Conservation (phyloP, 2,113 vertebrate genomes). For the Empidonax alnorum region DNA sequence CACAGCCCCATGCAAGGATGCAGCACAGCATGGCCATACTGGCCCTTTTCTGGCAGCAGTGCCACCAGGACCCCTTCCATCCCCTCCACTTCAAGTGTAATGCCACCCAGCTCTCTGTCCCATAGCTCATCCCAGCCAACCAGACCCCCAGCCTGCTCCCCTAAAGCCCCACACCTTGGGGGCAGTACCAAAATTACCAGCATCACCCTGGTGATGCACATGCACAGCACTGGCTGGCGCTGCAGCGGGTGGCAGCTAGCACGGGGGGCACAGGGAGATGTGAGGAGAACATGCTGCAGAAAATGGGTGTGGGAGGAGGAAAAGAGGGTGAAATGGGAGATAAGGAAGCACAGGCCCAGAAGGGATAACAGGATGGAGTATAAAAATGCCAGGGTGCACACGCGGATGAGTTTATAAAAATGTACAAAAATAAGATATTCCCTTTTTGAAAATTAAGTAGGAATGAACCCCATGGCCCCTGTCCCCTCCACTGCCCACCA, state of each 20-base stretch:
- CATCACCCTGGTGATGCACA: too few species aligned
- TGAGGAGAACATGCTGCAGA: neutral
- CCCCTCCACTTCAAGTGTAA: neutral
- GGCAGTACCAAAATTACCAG: neutral
- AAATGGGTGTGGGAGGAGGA: neutral
- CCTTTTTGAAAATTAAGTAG: constrained; percentile 48
- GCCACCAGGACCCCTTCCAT: neutral
- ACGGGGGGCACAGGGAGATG: neutral
- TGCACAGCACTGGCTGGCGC: fast-evolving
- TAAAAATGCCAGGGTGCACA: constrained; percentile 51
- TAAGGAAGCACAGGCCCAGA: neutral
- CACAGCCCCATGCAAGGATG: neutral
- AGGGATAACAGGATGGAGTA: neutral
- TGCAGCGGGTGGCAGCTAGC: fast-evolving
- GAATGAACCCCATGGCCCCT: neutral
- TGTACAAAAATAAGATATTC: constrained; percentile 64
- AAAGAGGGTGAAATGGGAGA: neutral
- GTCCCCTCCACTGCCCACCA: fast-evolving
- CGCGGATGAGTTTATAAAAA: constrained; percentile 43
- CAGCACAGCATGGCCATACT: fast-evolving
- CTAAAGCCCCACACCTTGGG: fast-evolving
- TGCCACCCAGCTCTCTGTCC: neutral
- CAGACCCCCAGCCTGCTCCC: neutral
- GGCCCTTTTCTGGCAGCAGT: neutral
- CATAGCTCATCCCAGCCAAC: neutral